Evolutionary conservation across 2,797 vertebrate species (phyloP), one percentile per base, ranked within the genome.

Genomic region (Etheostoma nigrum): DNA sequence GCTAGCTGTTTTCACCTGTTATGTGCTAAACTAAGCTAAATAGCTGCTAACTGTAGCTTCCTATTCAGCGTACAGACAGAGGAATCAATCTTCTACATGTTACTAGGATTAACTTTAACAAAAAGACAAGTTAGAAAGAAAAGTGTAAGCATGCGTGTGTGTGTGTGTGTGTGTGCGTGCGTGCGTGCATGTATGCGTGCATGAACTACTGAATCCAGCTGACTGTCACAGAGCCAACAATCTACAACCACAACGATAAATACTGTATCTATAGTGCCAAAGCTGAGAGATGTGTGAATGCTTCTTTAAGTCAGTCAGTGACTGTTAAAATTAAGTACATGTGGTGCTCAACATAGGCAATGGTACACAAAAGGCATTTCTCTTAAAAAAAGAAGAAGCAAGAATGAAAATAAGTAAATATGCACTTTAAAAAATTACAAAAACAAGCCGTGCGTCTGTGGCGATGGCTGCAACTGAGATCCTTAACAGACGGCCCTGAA

Each of bases 311-410:
- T 30, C 30, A 30, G 30, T 30, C 76, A 77, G 78, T 85, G 83
- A 90, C 76, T 82, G 75, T 88, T 80, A 84, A 91, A 92, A 85
- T 88, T 85, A 93, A 92, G 91, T 90, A 92, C 83, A 90, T 80
- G 70, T 83, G 89, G 91, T 92, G 89, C 72, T 93, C 70, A 68
- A 82, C 81, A 83, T 67, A 90, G 88, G 86, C 85, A 85, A 89
- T 77, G 82, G 85, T 81, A 89, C 78, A 87, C 67, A 70, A 90
- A 82, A 93, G 82, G 86, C 88, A 82, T 78, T 70, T 49, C 33
- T 86, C 60, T 69, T 72, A 23, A 27, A 82, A 79, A 82, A 36
- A 61, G 57, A 30, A 75, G 2, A 47, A 52, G 6, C 60, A 54
- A 53, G 16, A 66, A 68, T 23, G 33, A 40, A 60, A 67, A 78